Base-by-base conservation (phyloP, 2,113 vertebrate species). In the Aldabrachelys gigantea region DNA sequence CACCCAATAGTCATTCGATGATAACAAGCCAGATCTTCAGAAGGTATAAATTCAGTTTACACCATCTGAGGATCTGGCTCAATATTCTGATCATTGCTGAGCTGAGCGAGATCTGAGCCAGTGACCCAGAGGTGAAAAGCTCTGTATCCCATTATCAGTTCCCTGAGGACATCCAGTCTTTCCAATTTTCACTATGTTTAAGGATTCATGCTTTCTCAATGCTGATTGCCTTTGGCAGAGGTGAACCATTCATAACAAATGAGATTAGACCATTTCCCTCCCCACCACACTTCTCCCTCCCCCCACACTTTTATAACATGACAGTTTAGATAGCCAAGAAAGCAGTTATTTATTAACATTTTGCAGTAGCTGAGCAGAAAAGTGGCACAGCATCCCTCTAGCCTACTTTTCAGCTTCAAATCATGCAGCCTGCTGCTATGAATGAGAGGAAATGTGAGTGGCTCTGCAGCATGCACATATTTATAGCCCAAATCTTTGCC, bases 101-200 rank as follows among this genome's bases (percentile, higher is more conserved):
- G 89, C 84, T 81, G 72, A 92, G 56, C 47, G 84, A 92, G 87
- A 94, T 93, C 95, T 95, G 75, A 96, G 85, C 79, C 82, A 59
- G 85, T 85, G 89, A 89, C 96, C 89, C 0, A 0, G 49, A 89
- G 96, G 87, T 89, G 93, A 93, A 95, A 92, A 96, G 83, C 92
- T 91, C 88, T 91, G 85, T 81, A 85, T 89, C 69, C 87, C 80
- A 83, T 93, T 93, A 95, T 89, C 54, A 93, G 2, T 83, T 88
- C 89, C 92, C 75, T 49, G 31, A 52, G 75, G 31, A 54, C 89
- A 57, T 85, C 95, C 91, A 87, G 79, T 88, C 50, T 94, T 92
- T 85, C 79, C 24, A 49, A 1, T 89, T 84, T 95, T 85, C 88
- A 88, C 92, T 87, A 38, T 87, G 49, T 92, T 96, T 47, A 79